A percentile compares a stretch with the other conserved stretches of the same genome.
Conservation (phyloP, 2,113 vertebrate species). For the Cyprinus carpio region DNA sequence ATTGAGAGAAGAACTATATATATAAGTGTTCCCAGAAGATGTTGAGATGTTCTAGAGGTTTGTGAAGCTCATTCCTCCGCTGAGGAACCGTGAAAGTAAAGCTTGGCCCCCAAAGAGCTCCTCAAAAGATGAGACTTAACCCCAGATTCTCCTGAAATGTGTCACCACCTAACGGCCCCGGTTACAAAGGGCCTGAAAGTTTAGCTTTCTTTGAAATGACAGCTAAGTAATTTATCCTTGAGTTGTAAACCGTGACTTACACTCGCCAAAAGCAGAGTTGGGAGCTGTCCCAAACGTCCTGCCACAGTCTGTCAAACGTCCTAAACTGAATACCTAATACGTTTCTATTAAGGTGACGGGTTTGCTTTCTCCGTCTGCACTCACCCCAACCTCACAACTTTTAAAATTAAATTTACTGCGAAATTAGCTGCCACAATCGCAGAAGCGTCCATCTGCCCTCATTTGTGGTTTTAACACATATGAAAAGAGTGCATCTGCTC, state of each 20-base stretch:
- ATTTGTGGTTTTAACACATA: not conserved
- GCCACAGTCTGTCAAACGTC: not conserved
- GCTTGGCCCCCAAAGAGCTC: not conserved
- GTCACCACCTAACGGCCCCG: no score
- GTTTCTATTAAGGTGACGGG: not conserved
- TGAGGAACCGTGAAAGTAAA: no score
- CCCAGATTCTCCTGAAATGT: not conserved
- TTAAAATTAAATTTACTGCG: not conserved
- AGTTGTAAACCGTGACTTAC: not conserved
- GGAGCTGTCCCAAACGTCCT: conserved; percentile 3
- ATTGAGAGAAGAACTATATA: no score
- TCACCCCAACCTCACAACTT: not conserved
- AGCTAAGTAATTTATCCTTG: not conserved
- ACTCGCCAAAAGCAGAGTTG: conserved; percentile 47
- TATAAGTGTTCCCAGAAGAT: no score
- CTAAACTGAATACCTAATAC: not conserved
- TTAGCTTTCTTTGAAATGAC: not conserved
- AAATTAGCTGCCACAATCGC: not conserved
- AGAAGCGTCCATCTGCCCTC: not conserved
- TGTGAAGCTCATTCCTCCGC: no score
- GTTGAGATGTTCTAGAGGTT: no score
- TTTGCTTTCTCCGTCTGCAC: not conserved
- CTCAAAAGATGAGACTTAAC: no score
- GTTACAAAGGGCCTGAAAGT: not conserved
- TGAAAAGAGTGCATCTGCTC: not conserved